A percentile compares a stretch with the other conserved stretches of the same genome.
Evolutionary conservation across 2,113 vertebrate genomes (phyloP).

Genomic region (Porphyrio hochstetteri): DNA sequence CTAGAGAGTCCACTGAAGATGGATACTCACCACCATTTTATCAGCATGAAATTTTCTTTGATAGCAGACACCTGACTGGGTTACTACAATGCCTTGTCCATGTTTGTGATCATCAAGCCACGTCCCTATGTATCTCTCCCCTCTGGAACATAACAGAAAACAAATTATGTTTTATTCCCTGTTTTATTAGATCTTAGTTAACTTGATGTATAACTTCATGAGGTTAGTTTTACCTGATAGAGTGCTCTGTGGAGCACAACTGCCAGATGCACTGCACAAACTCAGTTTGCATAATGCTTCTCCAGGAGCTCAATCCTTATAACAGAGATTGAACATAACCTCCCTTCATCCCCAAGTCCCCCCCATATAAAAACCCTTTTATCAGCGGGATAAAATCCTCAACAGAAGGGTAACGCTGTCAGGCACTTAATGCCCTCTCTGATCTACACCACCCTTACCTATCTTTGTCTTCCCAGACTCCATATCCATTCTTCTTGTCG

Average conservation of each 20-base stretch:
- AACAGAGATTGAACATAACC: background rate
- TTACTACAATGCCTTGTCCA: slow-evolving; percentile 73
- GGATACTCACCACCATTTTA: slow-evolving; percentile 75
- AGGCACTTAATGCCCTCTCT: background rate
- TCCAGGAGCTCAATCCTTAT: background rate
- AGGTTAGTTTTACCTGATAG: background rate
- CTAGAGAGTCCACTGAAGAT: background rate
- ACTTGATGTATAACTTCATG: no score
- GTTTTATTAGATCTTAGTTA: background rate
- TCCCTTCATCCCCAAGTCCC: background rate
- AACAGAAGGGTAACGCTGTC: background rate
- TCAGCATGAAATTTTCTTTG: slow-evolving; percentile 73
- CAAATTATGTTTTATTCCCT: accelerated
- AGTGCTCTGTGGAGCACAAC: accelerated
- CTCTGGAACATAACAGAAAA: slow-evolving; percentile 43
- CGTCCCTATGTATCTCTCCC: slow-evolving; percentile 77
- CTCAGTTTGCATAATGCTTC: accelerated
- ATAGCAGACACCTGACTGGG: slow-evolving; percentile 76
- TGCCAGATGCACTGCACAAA: background rate
- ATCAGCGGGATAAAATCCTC: no score
- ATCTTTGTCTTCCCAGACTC: slow-evolving; percentile 73
- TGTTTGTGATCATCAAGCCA: slow-evolving; percentile 76
- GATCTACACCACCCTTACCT: slow-evolving; percentile 47
- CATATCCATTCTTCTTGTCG: slow-evolving; percentile 73
- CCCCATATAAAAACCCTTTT: no score